Evolutionary conservation across 2,113 vertebrate genomes (phyloP).

Genomic region (Porphyrio hochstetteri): DNA sequence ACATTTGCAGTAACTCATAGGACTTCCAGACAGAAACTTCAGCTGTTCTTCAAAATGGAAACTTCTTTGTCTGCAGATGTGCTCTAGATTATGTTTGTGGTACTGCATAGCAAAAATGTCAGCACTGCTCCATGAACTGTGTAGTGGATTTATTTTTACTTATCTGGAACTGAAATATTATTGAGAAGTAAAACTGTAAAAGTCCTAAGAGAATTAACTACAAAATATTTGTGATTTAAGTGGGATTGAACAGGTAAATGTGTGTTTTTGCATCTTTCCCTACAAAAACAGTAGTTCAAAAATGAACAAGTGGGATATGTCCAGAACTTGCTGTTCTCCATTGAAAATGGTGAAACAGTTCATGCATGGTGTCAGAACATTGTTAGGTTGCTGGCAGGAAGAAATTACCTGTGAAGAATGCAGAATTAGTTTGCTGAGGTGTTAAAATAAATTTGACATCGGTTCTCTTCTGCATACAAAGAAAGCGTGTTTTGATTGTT

Average conservation of each 20-base stretch:
- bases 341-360: neutral
- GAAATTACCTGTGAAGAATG: neutral
- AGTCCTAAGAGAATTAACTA: neutral
- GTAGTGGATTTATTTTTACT: neutral
- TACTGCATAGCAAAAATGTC: neutral
- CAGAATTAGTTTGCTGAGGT: neutral
- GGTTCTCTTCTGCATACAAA: neutral
- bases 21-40: neutral
- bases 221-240: neutral
- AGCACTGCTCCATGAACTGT: neutral
- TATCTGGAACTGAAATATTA: neutral
- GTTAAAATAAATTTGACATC: neutral
- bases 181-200: neutral
- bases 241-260: neutral
- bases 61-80: neutral
- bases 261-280: neutral
- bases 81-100: neutral
- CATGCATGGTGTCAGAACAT: neutral
- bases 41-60: neutral
- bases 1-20: neutral
- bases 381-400: neutral
- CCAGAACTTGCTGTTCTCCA: neutral
- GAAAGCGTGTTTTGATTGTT: neutral
- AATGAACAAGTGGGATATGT: neutral
- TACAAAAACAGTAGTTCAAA: neutral